Evolutionary conservation across 2,113 vertebrate species (phyloP), one percentile per base, ranked within the genome.

Genomic region (Ciconia maguari): DNA sequence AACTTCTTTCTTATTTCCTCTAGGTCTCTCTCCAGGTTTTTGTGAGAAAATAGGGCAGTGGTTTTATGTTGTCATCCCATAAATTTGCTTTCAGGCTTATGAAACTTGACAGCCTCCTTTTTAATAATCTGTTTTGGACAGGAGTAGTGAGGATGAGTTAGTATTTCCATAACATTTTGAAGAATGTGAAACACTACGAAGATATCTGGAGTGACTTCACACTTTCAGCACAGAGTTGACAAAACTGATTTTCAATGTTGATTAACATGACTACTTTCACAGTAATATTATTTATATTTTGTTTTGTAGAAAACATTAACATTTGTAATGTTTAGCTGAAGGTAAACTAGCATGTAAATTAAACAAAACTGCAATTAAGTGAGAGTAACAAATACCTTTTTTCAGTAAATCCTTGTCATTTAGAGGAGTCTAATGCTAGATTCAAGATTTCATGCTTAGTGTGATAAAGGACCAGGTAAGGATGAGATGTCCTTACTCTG

Each of bases 91-190:
- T 93, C 24, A 79, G 72, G 48, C 42, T 81, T 94, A 81, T 86
- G 93, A 91, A 91, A 81, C n/a, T 90, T 93, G 77, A 87, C 95
- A 97, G 83, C 81, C 64, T 94, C 70, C 87, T 84, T 84, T 89
- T 96, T 94, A 96, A 75, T 94, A 71, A 96, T 91, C 96, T 97
- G 46, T 52, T 94, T 88, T 94, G 89, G 87, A 94, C 68, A 94
- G 72, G 90, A 95, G 60, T 90, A 84, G 87, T 78, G 86, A 97
- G 93, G 74, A 85, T 95, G 71, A 94, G 78, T 96, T 97, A 34
- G 21, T 69, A 44, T 93, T 97, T 76, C 54, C 51, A 77, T 83
- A 95, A 71, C 11, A 21, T 65, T 75, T 76, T 61, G 66, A 79
- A 87, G 49, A 80, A 78, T 49, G 19, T 70, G 58, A 69, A 93